phyloP scores from a whole-genome alignment of 2,113 vertebrate species.

The Heterotis niloticus region DNA sequence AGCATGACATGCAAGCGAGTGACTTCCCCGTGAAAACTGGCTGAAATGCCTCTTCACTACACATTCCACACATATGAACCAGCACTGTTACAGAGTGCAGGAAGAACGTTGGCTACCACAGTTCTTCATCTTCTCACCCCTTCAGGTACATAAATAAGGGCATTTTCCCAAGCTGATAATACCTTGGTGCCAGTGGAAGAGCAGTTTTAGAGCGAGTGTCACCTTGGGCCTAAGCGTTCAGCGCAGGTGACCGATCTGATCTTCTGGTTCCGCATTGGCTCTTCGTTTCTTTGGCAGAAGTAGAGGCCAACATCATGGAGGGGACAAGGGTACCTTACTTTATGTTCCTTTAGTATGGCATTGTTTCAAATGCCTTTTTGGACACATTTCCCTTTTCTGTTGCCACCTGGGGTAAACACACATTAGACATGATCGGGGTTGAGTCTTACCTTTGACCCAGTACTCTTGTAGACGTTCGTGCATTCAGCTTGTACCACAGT shows the following conservation, averaged over 20 bases:
- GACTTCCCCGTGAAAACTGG: not conserved
- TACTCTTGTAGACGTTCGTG: slow-evolving; percentile 4
- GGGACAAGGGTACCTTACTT: not conserved
- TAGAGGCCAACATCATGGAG: not conserved
- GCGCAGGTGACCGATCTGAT: not conserved
- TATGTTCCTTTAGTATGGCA: not conserved
- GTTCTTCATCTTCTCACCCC: slow-evolving; percentile 34
- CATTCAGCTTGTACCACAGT: slow-evolving; percentile 8
- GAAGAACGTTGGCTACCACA: slow-evolving; percentile 1
- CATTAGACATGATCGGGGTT: not conserved
- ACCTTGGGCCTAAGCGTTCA: not conserved
- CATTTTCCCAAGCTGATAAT: no score
- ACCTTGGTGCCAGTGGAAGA: not conserved
- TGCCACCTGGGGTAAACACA: slow-evolving; percentile 7
- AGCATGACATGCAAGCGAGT: slow-evolving; percentile 33
- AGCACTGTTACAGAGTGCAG: slow-evolving; percentile 1
- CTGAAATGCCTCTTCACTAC: no score
- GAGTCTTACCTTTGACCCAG: slow-evolving; percentile 4
- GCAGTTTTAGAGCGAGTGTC: not conserved
- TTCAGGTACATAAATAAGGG: slow-evolving; percentile 4
- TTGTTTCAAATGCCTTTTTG: not conserved
- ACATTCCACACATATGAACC: not conserved
- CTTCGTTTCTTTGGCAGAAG: not conserved
- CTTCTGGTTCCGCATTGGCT: not conserved
- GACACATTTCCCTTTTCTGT: not conserved